Conservation (phyloP, 2,797 vertebrate species). For the Crenichthys baileyi region DNA sequence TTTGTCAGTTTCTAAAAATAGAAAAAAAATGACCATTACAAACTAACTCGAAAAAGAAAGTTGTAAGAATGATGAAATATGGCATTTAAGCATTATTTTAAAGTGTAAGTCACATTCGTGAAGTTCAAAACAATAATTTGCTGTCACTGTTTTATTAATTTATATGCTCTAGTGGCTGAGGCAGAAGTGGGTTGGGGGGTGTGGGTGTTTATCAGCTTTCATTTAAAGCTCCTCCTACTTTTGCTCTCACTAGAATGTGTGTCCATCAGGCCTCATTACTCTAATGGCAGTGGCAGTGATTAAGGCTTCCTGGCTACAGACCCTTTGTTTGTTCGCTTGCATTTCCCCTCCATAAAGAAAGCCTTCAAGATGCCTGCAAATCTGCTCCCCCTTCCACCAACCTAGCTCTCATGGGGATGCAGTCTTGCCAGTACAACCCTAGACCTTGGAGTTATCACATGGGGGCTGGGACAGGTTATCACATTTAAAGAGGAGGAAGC, state of each 20-base stretch:
- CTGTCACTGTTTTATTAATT: constrained; percentile 63
- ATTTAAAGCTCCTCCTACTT: constrained; percentile 61
- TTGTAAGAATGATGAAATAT: neutral
- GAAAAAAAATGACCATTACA: neutral
- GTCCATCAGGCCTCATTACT: constrained; percentile 85
- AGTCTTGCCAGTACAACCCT: constrained; percentile 55
- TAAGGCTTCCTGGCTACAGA: constrained; percentile 83
- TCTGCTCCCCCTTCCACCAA: constrained; percentile 19
- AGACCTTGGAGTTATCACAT: constrained; percentile 70
- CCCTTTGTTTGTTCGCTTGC: constrained; percentile 76
- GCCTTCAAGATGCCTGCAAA: constrained; percentile 65
- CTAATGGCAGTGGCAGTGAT: constrained; percentile 80
- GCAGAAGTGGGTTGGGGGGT: constrained; percentile 57
- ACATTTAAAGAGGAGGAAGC: constrained; percentile 60
- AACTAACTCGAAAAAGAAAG: neutral
- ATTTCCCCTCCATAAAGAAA: constrained; percentile 73
- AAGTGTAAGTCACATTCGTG: neutral
- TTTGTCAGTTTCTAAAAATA: neutral
- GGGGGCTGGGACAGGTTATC: constrained; percentile 69
- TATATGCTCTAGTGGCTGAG: constrained; percentile 63
- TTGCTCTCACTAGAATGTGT: constrained; percentile 65
- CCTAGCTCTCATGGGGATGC: constrained; percentile 43
- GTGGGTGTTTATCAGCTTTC: constrained; percentile 69
- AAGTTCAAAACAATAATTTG: constrained; percentile 1
- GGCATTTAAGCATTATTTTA: neutral